These are phyloP conservation scores for Pseudopleuronectes americanus DNA, from an alignment of 2,797 vertebrate species.

Conservation along the genomic window DNA sequence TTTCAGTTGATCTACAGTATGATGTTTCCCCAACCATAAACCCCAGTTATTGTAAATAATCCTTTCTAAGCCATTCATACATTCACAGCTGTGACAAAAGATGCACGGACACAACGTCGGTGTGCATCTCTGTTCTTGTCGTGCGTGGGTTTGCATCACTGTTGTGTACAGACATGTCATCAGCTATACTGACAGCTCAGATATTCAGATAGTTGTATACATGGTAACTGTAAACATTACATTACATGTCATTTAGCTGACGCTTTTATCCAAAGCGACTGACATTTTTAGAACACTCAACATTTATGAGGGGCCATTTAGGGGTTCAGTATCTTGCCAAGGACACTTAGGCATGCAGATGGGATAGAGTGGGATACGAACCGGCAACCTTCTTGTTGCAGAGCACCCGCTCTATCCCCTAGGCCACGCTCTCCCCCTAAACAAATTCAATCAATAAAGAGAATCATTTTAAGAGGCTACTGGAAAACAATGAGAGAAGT, in stretches of 20 bases:
- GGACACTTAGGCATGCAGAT: no score
- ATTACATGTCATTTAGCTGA: no score
- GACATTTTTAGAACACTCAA: no score
- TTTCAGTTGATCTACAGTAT: neutral
- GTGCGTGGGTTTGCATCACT: slow-evolving; percentile 53
- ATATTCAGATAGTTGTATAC: slow-evolving; percentile 29
- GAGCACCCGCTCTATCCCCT: no score
- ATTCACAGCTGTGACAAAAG: slow-evolving; percentile 67
- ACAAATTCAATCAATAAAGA: slow-evolving; percentile 31
- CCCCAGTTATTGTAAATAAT: slow-evolving; percentile 37
- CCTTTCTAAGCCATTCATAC: slow-evolving; percentile 37
- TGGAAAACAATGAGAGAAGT: neutral
- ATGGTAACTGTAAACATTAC: slow-evolving; percentile 23
- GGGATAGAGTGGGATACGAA: no score
- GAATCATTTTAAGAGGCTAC: neutral
- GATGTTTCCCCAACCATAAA: slow-evolving; percentile 33
- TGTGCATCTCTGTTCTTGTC: slow-evolving; percentile 62
- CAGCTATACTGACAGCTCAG: slow-evolving; percentile 29
- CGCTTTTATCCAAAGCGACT: no score
- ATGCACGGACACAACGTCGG: slow-evolving; percentile 45
- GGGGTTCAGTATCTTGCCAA: no score
- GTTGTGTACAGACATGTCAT: slow-evolving; percentile 46
- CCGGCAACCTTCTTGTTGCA: no score
- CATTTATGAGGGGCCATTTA: no score
- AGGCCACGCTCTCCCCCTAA: no score